Evolutionary conservation across 2,797 vertebrate species (phyloP), one percentile per base, ranked within the genome.

Genomic region (Poecilia gillii): DNA sequence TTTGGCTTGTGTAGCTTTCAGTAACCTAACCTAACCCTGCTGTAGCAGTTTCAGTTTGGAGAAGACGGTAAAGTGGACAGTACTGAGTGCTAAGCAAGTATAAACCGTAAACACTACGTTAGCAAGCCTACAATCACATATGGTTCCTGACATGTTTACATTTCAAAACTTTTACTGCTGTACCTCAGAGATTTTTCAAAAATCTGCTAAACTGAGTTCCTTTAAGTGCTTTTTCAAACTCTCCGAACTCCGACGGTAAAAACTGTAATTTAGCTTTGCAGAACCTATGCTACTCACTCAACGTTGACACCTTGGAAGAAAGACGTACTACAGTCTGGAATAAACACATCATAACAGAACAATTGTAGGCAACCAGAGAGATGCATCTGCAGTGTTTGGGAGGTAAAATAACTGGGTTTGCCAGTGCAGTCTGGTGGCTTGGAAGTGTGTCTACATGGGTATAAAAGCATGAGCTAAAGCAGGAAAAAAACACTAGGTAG

Each of bases 361-460:
- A 45, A 75, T 33, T 39, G 20, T 3, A 25, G 59, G 11, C 46
- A 49, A 25, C 13, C 11, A 13, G 18, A 28, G 25, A 57, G 33
- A 6, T 11, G 47, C 13, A 33, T 20, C 14, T 11, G 14, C 25
- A 25, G 31, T 77, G 25, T 53, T 51, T 46, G 9, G 31, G 11
- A 66, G 55, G 55, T 47, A 46, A 62, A 75, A 64, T 75, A 9
- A 76, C 45, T 36, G 20, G 36, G 41, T 75, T 75, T 49, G 46
- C 39, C 46, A 68, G 31, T 25, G 4, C 28, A 18, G 46, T 76
- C 62, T 66, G 31, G 62, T 14, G 18, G 23, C 14, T 53, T 51
- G 14, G 47, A 70, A 70, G 25, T 70, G 7, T 12, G 23, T 36
- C 46, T 13, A 51, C 2, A 36, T 36, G 12, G 31, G 11, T 47